phyloP scores from a whole-genome alignment of 1,140 invertebrate species.

The Hycleus cichorii region DNA sequence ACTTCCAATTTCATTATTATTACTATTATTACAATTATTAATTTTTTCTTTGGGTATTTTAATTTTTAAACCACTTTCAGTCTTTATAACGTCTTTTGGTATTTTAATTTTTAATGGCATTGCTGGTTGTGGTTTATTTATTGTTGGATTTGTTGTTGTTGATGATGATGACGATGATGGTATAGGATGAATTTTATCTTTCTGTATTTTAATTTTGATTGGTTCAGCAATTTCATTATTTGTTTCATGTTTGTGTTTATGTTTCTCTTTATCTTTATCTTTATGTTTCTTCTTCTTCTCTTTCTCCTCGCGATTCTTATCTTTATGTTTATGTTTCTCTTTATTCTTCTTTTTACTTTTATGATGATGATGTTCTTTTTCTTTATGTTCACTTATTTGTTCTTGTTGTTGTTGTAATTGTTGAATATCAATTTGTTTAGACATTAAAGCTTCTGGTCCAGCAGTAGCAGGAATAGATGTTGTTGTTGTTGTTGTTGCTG shows the following conservation, averaged over 20 bases:
- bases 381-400: constrained; percentile 31
- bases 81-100: constrained; percentile 51
- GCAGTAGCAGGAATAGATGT: constrained; percentile 1
- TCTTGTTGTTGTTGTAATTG: neutral
- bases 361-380: constrained; percentile 45
- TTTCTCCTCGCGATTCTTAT: constrained; percentile 45
- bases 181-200: constrained; percentile 47
- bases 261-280: constrained; percentile 49
- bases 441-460: neutral
- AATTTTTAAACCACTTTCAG: constrained; percentile 44
- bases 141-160: neutral
- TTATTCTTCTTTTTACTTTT: constrained; percentile 57
- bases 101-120: constrained; percentile 54
- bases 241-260: constrained; percentile 49
- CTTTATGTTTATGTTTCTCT: constrained; percentile 59
- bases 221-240: constrained; percentile 38
- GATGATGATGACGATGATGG: neutral
- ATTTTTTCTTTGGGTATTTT: constrained; percentile 50
- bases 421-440: neutral
- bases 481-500: neutral
- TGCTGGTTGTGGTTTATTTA: neutral
- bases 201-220: constrained; percentile 61
- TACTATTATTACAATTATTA: constrained; percentile 27
- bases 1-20: constrained; percentile 18
- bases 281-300: constrained; percentile 58